Evolutionary conservation across 2,888 invertebrate species (phyloP), one percentile per base, ranked within the genome.

Genomic region (Diarsia rubi): DNA sequence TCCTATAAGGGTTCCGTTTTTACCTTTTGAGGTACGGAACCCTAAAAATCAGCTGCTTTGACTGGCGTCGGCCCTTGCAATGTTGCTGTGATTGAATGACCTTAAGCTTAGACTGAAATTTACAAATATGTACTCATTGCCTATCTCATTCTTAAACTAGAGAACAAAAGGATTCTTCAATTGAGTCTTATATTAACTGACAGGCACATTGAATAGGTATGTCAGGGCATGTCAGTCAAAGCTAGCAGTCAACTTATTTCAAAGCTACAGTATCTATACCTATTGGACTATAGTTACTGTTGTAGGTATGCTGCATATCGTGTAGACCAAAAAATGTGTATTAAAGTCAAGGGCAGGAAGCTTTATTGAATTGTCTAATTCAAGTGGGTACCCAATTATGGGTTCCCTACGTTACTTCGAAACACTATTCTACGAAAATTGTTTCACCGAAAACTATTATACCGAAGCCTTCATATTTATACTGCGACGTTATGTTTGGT

Each of bases 161-260:
- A 67, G 19, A 67, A 75, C 42, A 77, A 77, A 78, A 78, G n/a
- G n/a, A 75, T 67, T 57, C 31, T 71, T 45, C 8, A 44, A 52
- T 72, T 72, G 16, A 57, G 37, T 27, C 42, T 70, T 57, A 70
- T 0, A 14, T 37, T 31, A 3, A 42, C 78, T 75, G 78, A 69
- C 69, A 78, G 70, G 1, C 59, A 49, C 12, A 24, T 31, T 75
- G 24, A 44, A 69, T 78, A 78, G 21, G 6, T 59, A 78, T 44
- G 47, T 69, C 70, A 49, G 24, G 21, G 21, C 49, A 69, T 59
- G 59, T 69, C 78, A 49, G 21, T 78, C 70, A 44, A 37, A 59
- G 44, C 4, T 49, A 24, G 21, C 27, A 49, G 59, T 6, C 11
- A 21, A 59, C 42, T 49, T 16, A 75, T 68, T 57, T 42, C 42